Conservation (phyloP, 2,797 vertebrate species). For the Dallia pectoralis region DNA sequence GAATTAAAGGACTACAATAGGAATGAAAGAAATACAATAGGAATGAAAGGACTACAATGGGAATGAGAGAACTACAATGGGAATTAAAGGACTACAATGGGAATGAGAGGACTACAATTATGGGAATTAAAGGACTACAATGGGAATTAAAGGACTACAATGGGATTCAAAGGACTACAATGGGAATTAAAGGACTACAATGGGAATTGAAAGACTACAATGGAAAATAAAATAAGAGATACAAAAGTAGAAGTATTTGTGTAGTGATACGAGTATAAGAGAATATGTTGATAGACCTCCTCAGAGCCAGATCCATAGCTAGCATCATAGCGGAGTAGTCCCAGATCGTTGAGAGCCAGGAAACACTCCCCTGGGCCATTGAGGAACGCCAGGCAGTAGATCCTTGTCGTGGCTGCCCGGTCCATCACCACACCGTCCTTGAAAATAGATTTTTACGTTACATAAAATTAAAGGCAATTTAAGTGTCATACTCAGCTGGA, state of each 20-base stretch:
- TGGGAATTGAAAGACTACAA: too few species aligned
- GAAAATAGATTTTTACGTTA: background rate
- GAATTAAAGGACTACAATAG: background rate
- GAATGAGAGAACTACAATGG: too few species aligned
- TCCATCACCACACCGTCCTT: conserved; percentile 75
- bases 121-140: background rate
- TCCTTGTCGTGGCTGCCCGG: conserved; percentile 78
- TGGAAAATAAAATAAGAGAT: too few species aligned
- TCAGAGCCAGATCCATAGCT: conserved; percentile 82
- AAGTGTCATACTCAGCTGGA: background rate
- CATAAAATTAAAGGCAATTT: background rate
- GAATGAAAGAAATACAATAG: too few species aligned
- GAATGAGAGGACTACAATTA: background rate
- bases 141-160: too few species aligned
- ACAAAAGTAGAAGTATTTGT: conserved; percentile 42
- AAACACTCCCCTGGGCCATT: conserved; percentile 85
- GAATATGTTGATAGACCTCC: conserved; percentile 39
- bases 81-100: too few species aligned
- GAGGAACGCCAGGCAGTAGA: conserved; percentile 90
- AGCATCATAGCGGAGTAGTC: conserved; percentile 78
- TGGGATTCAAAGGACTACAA: too few species aligned
- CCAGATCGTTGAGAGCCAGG: conserved; percentile 87
- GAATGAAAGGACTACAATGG: too few species aligned
- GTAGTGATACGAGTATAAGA: background rate
- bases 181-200: too few species aligned